Conservation (phyloP, 2,113 vertebrate species). For the Turnix velox region DNA sequence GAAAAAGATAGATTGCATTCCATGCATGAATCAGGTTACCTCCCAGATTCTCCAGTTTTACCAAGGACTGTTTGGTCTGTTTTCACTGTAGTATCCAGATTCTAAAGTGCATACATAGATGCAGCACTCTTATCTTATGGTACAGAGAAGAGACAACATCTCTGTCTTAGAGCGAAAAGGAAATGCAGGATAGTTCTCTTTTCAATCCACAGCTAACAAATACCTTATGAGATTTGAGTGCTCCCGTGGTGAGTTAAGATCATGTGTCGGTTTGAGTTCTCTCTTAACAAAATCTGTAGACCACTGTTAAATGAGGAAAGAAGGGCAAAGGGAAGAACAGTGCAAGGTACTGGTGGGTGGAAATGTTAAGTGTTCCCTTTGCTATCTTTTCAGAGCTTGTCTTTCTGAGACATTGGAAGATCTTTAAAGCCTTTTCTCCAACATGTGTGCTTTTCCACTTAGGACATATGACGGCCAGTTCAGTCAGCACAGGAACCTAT, state of each 20-base stretch:
- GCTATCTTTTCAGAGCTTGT: not conserved
- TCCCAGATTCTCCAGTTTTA: not conserved
- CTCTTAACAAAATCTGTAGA: not conserved
- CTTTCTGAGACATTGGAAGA: not conserved
- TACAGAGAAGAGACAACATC: not conserved
- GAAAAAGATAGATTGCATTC: not conserved
- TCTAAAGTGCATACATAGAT: not conserved
- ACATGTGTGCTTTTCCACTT: not conserved
- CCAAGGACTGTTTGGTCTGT: not conserved
- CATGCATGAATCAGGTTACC: not conserved
- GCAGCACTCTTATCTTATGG: not conserved
- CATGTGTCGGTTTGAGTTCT: not conserved
- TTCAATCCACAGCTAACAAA: not conserved
- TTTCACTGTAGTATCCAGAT: not conserved
- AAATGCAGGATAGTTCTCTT: not conserved
- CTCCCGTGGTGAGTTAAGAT: not conserved
- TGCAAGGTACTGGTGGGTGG: not conserved
- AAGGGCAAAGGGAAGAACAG: not conserved
- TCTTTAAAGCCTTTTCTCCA: not conserved
- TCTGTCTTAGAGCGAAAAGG: not conserved
- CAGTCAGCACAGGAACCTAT: not conserved
- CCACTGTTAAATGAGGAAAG: not conserved
- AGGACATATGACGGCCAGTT: not conserved
- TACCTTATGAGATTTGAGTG: not conserved
- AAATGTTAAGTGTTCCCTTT: not conserved